A percentile compares a stretch with the other conserved stretches of the same genome.
Evolutionary conservation across 2,888 invertebrate genomes (phyloP).

Genomic region (Balanococcus diminutus): DNA sequence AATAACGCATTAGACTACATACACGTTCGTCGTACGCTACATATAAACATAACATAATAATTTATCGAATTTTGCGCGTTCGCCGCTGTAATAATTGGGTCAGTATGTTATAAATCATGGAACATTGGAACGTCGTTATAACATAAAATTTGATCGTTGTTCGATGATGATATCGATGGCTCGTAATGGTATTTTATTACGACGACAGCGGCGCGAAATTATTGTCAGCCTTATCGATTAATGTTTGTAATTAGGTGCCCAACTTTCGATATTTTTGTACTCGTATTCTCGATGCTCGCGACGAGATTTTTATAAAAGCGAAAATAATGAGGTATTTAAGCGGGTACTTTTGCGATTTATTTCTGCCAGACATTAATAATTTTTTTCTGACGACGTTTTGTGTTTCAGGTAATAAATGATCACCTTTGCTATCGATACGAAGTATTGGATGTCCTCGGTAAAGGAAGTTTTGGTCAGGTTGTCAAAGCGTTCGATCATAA

Average conservation of each 20-base stretch:
- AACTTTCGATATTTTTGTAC: neutral
- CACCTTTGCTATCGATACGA: constrained; percentile 95
- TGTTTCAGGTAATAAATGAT: constrained; percentile 40
- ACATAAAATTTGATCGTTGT: neutral
- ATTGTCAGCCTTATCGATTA: neutral
- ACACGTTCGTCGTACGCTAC: neutral
- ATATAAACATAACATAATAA: neutral
- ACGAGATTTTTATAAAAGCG: neutral
- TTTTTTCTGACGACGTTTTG: neutral
- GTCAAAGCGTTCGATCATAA: constrained; percentile 99
- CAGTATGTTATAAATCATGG: constrained; percentile 32
- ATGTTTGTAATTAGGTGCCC: neutral
- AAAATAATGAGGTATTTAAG: neutral
- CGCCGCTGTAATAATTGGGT: constrained; percentile 10
- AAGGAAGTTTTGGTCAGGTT: constrained; percentile 98
- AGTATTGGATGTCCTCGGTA: constrained; percentile 96
- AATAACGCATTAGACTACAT: no score
- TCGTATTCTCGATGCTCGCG: neutral
- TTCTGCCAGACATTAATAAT: neutral
- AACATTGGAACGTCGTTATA: neutral
- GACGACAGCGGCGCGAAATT: neutral
- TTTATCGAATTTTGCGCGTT: neutral
- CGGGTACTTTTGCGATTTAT: neutral
- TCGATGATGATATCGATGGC: constrained; percentile 7
- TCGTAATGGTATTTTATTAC: neutral